Evolutionary conservation across 2,113 vertebrate genomes (phyloP).

Genomic region (Pipra filicauda): DNA sequence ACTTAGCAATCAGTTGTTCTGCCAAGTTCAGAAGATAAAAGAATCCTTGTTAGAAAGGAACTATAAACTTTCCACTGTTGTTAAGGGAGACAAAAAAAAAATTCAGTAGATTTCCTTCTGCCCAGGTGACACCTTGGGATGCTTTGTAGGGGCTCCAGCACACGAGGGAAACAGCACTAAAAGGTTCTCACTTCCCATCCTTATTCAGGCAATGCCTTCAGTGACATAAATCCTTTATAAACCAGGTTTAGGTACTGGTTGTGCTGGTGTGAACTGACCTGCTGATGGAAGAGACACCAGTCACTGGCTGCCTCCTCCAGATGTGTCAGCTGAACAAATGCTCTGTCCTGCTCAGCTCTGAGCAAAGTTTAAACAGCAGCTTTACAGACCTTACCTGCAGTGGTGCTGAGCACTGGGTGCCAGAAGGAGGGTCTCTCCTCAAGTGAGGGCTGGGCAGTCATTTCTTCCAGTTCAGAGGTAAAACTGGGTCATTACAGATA

Average conservation of each 20-base stretch:
- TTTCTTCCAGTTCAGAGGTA: background rate
- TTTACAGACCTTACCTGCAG: background rate
- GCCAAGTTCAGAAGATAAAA: background rate
- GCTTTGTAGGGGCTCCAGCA: background rate
- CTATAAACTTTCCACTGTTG: background rate
- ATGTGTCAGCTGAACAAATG: background rate
- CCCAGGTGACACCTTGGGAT: background rate
- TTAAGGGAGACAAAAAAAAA: background rate
- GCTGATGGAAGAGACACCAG: background rate
- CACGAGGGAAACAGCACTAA: background rate
- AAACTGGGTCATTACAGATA: background rate
- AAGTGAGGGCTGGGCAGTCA: background rate
- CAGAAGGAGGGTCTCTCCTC: background rate
- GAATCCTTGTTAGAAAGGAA: background rate
- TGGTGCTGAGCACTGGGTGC: background rate
- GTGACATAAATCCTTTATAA: background rate
- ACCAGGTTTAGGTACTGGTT: background rate
- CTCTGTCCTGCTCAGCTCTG: background rate
- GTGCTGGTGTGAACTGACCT: background rate
- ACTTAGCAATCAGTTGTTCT: background rate
- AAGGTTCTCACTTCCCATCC: background rate
- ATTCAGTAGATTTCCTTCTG: background rate
- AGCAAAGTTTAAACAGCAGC: background rate
- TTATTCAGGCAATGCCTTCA: background rate
- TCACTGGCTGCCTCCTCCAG: background rate